phyloP scores from a whole-genome alignment of 2,113 vertebrate species.

The Sciurus niger region DNA sequence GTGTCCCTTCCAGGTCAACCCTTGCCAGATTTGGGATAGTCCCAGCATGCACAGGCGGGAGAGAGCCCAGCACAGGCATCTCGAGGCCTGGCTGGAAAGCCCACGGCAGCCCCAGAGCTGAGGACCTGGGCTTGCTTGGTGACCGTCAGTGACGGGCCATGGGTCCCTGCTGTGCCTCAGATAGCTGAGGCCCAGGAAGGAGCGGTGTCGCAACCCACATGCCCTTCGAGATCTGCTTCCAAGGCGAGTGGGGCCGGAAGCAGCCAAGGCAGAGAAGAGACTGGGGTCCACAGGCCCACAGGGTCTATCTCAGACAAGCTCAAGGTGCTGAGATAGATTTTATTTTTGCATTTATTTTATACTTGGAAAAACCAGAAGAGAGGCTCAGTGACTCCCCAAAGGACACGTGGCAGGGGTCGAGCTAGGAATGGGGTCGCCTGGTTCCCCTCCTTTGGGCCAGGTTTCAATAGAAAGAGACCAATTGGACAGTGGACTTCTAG shows the following conservation, averaged over 20 bases:
- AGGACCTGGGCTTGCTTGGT: neutral
- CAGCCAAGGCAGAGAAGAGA: neutral
- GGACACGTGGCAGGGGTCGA: neutral
- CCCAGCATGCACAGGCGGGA: neutral
- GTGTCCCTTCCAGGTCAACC: rapidly evolving
- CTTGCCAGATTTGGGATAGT: neutral
- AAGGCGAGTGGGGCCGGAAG: too few relatives aligned
- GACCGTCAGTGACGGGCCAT: neutral
- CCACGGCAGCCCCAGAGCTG: neutral
- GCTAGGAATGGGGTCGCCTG: neutral
- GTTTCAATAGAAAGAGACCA: neutral
- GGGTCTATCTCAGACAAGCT: neutral
- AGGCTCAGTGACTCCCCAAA: slow-evolving; percentile 56
- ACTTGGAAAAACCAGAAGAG: slow-evolving; percentile 40
- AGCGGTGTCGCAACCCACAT: neutral
- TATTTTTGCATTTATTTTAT: slow-evolving; percentile 56
- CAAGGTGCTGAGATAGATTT: slow-evolving; percentile 6
- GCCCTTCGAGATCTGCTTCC: too few relatives aligned
- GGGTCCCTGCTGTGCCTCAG: neutral
- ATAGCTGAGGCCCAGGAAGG: neutral
- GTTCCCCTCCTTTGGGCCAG: neutral
- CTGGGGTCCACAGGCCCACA: neutral
- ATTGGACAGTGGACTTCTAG: neutral
- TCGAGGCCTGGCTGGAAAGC: neutral
- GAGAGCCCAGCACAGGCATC: too few relatives aligned